Evolutionary conservation across 2,113 vertebrate genomes (phyloP).

Genomic region (Hemiscyllium ocellatum): DNA sequence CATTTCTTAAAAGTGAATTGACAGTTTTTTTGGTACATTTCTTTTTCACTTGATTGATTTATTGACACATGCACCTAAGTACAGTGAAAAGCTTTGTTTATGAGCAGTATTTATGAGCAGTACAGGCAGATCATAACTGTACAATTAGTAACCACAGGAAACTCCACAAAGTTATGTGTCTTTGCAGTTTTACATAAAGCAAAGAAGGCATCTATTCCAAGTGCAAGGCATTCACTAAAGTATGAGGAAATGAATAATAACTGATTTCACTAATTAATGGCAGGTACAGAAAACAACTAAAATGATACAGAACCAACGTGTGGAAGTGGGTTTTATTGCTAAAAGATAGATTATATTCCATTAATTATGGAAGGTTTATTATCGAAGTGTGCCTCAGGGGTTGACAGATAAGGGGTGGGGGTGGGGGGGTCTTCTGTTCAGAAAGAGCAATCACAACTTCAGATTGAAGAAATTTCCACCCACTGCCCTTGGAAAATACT

Average conservation of each 20-base stretch:
- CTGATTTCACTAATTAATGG: neutral
- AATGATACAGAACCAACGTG: neutral
- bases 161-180: neutral
- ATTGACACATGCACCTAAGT: too few relatives aligned
- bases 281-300: neutral
- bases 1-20: slow-evolving; percentile 39
- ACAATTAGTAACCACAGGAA: neutral
- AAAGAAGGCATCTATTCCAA: neutral
- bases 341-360: neutral
- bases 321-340: neutral
- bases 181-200: neutral
- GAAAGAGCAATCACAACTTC: neutral
- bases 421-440: neutral
- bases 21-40: neutral
- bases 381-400: neutral
- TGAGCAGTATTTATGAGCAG: too few relatives aligned
- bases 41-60: too few relatives aligned
- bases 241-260: neutral
- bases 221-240: neutral
- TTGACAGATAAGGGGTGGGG: neutral
- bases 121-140: too few relatives aligned
- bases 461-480: neutral
- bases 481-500: neutral
- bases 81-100: too few relatives aligned
- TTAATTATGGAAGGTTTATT: neutral